These are phyloP conservation scores for Molossus molossus DNA, from an alignment of 2,797 vertebrate genomes.

Conservation along the genomic window DNA sequence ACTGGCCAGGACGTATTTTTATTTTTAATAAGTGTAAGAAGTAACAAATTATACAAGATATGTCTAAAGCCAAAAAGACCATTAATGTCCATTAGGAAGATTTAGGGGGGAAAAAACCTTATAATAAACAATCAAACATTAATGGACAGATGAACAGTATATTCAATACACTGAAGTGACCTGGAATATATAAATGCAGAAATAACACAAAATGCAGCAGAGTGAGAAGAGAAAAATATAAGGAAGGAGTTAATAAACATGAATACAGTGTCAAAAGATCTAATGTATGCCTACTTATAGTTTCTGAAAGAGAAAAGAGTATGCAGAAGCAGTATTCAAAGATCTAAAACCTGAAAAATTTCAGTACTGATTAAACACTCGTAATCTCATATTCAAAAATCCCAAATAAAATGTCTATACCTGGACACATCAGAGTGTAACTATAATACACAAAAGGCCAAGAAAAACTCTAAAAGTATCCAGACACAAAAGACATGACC, in stretches of 20 bases:
- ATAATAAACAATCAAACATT: background rate
- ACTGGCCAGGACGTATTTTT: too few species aligned
- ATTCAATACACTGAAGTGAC: background rate
- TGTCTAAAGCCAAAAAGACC: background rate
- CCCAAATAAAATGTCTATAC: background rate
- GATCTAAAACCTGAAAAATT: background rate
- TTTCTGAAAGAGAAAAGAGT: constrained; percentile 35
- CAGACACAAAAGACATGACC: background rate
- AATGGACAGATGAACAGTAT: background rate
- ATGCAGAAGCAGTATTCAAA: background rate
- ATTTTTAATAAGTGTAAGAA: constrained; percentile 46
- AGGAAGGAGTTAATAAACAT: background rate
- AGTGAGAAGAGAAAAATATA: background rate
- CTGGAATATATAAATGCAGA: background rate
- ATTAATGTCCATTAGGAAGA: constrained; percentile 12
- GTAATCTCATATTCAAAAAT: constrained; percentile 21
- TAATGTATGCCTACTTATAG: background rate
- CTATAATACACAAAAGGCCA: background rate
- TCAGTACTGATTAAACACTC: background rate
- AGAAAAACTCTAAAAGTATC: background rate
- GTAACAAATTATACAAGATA: background rate
- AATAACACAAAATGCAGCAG: background rate
- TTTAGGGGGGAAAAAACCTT: background rate
- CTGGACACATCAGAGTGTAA: background rate
- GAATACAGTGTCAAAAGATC: background rate